Percentiles rank a stretch among this genome's conserved stretches.
Evolutionary conservation across 1,140 invertebrate species (phyloP).

Genomic region (Conopomorpha cramerella): DNA sequence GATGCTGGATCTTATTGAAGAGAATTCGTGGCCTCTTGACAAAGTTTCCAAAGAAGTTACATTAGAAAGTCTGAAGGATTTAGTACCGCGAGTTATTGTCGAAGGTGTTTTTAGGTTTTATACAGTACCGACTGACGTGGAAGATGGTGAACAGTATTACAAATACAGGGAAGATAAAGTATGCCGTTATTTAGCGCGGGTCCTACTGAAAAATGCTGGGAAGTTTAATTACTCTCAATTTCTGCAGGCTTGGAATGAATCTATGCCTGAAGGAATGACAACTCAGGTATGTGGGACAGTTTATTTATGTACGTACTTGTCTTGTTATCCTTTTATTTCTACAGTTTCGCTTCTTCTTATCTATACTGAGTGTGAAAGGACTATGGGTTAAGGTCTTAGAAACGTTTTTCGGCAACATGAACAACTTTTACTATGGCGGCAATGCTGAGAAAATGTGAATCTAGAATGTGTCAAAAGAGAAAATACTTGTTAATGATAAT

Average conservation of each 20-base stretch:
- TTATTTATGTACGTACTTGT: no score
- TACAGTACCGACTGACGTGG: constrained; percentile 56
- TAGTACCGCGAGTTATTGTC: constrained; percentile 73
- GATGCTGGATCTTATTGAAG: constrained; percentile 82
- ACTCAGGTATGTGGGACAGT: no score
- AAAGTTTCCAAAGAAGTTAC: constrained; percentile 73
- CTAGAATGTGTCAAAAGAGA: no score
- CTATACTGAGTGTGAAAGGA: no score
- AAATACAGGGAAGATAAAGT: constrained; percentile 75
- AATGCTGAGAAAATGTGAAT: no score
- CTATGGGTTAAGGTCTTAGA: no score
- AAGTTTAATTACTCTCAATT: constrained; percentile 83
- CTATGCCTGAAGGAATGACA: constrained; percentile 79
- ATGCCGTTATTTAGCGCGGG: constrained; percentile 77
- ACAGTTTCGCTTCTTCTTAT: no score
- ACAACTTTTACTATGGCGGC: no score
- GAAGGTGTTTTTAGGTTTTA: constrained; percentile 75
- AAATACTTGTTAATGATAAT: no score
- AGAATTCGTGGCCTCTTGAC: constrained; percentile 80
- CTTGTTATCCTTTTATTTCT: no score
- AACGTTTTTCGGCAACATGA: no score
- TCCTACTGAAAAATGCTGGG: constrained; percentile 73
- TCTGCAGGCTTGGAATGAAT: constrained; percentile 80
- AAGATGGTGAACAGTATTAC: constrained; percentile 61
- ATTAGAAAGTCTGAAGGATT: constrained; percentile 67